These are phyloP conservation scores for Lutraria rhynchaena DNA, from an alignment of 1,140 invertebrate genomes.

Conservation along the genomic window DNA sequence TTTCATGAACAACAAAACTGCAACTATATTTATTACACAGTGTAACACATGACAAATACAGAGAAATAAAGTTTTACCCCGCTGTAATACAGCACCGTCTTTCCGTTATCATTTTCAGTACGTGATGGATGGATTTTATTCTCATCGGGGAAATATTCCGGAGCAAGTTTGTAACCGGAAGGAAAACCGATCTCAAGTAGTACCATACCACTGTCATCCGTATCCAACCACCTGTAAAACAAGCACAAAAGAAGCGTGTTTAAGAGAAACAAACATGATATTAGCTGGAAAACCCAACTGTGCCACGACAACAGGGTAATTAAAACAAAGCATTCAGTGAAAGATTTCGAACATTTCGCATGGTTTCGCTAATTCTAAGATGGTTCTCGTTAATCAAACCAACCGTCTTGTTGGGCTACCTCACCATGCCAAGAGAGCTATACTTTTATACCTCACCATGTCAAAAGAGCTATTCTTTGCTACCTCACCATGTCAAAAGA, in stretches of 20 bases:
- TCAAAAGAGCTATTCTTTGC: no score
- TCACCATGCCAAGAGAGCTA: background rate
- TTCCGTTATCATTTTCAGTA: slow-evolving; percentile 4
- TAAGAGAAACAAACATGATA: no score
- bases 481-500: no score
- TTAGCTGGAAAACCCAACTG: no score
- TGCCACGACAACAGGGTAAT: no score
- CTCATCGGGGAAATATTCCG: background rate
- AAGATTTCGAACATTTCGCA: background rate
- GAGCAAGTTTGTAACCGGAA: slow-evolving; percentile 21
- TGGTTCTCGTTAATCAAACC: no score
- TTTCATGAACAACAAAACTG: no score
- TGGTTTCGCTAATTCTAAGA: no score
- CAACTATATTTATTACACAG: no score
- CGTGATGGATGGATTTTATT: background rate
- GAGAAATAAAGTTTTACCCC: no score
- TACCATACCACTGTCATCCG: slow-evolving; percentile 45
- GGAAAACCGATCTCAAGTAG: slow-evolving; percentile 41
- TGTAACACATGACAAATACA: no score
- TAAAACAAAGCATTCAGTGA: background rate
- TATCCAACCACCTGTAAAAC: slow-evolving; percentile 28
- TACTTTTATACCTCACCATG: background rate
- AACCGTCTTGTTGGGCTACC: background rate
- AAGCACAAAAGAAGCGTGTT: no score
- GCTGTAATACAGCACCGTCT: slow-evolving; percentile 35